Evolutionary conservation across 2,888 invertebrate species (phyloP).

Genomic region (Epinotia brunnichana): DNA sequence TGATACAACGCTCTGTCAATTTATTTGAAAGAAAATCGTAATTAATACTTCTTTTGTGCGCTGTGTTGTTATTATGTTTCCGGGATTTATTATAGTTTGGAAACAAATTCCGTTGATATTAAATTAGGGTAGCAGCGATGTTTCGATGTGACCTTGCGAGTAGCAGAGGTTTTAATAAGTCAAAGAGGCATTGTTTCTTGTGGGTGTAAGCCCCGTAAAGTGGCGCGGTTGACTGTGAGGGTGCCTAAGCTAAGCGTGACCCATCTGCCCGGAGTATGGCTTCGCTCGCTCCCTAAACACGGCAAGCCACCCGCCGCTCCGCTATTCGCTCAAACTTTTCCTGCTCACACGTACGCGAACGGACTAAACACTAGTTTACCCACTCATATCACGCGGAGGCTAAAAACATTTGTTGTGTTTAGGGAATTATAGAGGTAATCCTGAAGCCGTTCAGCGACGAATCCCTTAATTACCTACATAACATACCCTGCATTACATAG

Average conservation of each 20-base stretch:
- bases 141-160: constrained; percentile 43
- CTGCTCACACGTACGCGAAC: constrained; percentile 52
- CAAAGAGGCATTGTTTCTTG: constrained; percentile 58
- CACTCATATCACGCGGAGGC: constrained; percentile 55
- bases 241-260: constrained; percentile 66
- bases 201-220: constrained; percentile 61
- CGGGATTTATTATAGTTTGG: constrained; percentile 58
- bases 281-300: constrained; percentile 65
- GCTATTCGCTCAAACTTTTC: constrained; percentile 56
- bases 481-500: constrained; percentile 72
- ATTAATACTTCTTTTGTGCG: constrained; percentile 66
- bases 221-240: constrained; percentile 62
- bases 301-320: constrained; percentile 55
- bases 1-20: constrained; percentile 64
- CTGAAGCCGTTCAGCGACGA: constrained; percentile 81
- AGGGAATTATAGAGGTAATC: constrained; percentile 80
- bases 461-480: constrained; percentile 80
- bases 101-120: constrained; percentile 42
- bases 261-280: constrained; percentile 67
- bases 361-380: constrained; percentile 50
- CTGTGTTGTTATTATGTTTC: constrained; percentile 62
- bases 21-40: constrained; percentile 62
- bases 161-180: constrained; percentile 61
- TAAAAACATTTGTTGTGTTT: constrained; percentile 81
- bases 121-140: constrained; percentile 43